Conservation (phyloP, 1,140 invertebrate genomes). For the Philaenus spumarius region DNA sequence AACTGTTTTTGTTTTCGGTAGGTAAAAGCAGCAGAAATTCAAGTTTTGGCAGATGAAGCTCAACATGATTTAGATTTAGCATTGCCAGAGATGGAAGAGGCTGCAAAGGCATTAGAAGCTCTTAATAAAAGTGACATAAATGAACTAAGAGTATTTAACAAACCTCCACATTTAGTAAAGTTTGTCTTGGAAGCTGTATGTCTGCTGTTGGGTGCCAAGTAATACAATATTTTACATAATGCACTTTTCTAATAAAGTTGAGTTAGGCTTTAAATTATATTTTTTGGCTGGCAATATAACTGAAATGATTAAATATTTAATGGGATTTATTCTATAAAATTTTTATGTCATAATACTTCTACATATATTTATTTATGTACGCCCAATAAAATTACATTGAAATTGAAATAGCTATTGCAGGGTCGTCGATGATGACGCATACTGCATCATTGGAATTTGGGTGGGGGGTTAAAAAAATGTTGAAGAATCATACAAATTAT, state of each 20-base stretch:
- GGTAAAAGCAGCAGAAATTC: slow-evolving; percentile 73
- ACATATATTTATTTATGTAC: too few relatives aligned
- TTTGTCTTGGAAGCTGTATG: slow-evolving; percentile 90
- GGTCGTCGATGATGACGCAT: too few relatives aligned
- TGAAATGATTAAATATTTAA: neutral
- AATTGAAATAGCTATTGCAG: too few relatives aligned
- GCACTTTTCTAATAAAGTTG: neutral
- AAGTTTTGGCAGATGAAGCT: slow-evolving; percentile 76
- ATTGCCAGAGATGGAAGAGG: slow-evolving; percentile 74
- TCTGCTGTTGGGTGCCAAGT: slow-evolving; percentile 74
- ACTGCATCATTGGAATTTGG: too few relatives aligned
- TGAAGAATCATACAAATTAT: too few relatives aligned
- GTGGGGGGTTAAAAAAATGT: too few relatives aligned
- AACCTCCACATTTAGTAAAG: slow-evolving; percentile 79
- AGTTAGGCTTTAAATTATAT: neutral
- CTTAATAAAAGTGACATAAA: slow-evolving; percentile 87
- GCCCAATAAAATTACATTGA: too few relatives aligned
- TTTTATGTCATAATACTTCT: too few relatives aligned
- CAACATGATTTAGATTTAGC: slow-evolving; percentile 76
- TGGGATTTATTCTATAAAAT: too few relatives aligned
- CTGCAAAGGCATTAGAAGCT: slow-evolving; percentile 73
- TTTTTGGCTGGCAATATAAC: neutral
- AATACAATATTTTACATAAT: slow-evolving; percentile 29
- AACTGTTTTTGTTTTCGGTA: too few relatives aligned
- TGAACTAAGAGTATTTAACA: slow-evolving; percentile 79